Base-by-base conservation (phyloP, 2,888 invertebrate species). In the Ormyrus thymus region DNA sequence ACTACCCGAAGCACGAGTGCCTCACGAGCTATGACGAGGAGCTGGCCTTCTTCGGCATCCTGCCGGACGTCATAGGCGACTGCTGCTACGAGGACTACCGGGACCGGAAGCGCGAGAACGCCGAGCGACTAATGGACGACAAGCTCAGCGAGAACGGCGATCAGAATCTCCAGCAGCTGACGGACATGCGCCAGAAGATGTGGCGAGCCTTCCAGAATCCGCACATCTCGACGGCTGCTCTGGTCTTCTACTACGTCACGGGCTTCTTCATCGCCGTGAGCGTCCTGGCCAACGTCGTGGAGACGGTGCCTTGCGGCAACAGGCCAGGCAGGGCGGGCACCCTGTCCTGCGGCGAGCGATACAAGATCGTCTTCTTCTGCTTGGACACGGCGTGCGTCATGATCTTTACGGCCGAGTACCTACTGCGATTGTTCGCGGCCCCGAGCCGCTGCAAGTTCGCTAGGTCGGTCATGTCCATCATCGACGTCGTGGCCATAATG, bases 131-230 rank as follows among this genome's bases (percentile, higher is more conserved):
- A 75, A 95, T 98, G 95, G 99, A 99, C 91, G 99, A 99, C 91
- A 97, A 97, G 90, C 92, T 97, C 81, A 97, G 97, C 84, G 97
- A 97, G 90, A 97, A 96, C 86, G 97, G 96, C 73, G 97, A 97
- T 90, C 97, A 97, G 90, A 95, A 95, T 89, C 92, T 97, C 82
- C 96, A 95, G 84, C 96, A 96, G 91, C 93, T 97, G 84, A 96
- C 96, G 81, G 96, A 97, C 89, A 93, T 97, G 86, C 93, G 97
- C 84, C 96, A 98, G 90, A 96, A 97, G 91, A 98, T 99, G 98
- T 99, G 99, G 99, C 93, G 98, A 86, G 99, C 99, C 68, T 99
- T 99, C 90, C 99, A 99, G 91, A 99, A 99, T 92, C 98, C 99
- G 50, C 99, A 99, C 92, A 98, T 98, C 80, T 98, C 98, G 78